phyloP scores from a whole-genome alignment of 1,140 invertebrate species.

The Scaptomyza montana region DNA sequence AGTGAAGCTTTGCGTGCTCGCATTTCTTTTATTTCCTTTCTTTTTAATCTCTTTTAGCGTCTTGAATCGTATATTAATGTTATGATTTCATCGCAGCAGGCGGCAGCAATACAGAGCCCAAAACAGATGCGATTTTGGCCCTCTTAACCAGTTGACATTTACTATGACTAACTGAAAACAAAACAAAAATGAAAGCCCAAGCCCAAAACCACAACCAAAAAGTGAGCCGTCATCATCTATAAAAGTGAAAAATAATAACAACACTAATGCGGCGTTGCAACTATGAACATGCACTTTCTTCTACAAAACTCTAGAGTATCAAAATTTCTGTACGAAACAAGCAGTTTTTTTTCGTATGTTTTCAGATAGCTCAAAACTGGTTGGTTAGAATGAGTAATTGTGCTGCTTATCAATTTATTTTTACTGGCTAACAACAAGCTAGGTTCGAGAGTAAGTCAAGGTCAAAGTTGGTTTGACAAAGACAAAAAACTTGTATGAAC shows the following conservation, averaged over 20 bases:
- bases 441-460: too few relatives aligned
- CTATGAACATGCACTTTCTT: constrained; percentile 13
- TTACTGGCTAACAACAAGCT: too few relatives aligned
- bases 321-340: neutral
- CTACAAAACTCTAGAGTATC: constrained; percentile 8
- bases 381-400: too few relatives aligned
- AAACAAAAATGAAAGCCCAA: constrained; percentile 9
- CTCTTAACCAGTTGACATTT: constrained; percentile 13
- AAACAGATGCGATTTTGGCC: constrained; percentile 5
- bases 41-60: constrained; percentile 1
- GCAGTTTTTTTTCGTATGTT: neutral
- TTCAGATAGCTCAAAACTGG: too few relatives aligned
- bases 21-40: too few relatives aligned
- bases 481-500: too few relatives aligned
- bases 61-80: constrained; percentile 29
- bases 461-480: too few relatives aligned
- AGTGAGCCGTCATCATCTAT: neutral
- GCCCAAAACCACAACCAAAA: neutral
- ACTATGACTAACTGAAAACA: neutral
- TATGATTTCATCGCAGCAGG: constrained; percentile 38
- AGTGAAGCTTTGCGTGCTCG: constrained; percentile 16
- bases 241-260: constrained; percentile 31
- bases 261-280: constrained; percentile 35
- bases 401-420: too few relatives aligned
- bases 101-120: constrained; percentile 10